phyloP scores from a whole-genome alignment of 1,140 invertebrate genomes.

The Temnothorax nylanderi region DNA sequence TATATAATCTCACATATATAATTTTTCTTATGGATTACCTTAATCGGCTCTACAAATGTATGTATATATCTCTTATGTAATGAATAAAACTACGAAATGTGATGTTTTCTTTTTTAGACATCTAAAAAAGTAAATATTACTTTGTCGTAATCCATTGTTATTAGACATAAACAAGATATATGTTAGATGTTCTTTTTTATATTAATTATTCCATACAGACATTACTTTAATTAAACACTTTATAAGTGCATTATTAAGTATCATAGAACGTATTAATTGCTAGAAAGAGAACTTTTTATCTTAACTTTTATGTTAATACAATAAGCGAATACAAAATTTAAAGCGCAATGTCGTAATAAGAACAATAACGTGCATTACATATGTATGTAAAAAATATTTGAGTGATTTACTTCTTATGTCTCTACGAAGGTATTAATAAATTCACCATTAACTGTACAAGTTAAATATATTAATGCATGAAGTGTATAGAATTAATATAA shows the following conservation, averaged over 20 bases:
- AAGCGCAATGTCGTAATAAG: background rate
- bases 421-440: conserved; percentile 25
- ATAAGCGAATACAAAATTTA: background rate
- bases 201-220: background rate
- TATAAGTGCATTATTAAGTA: background rate
- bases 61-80: conserved; percentile 7
- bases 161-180: background rate
- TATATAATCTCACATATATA: background rate
- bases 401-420: background rate
- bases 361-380: conserved; percentile 20
- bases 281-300: conserved; percentile 13
- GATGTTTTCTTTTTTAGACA: background rate
- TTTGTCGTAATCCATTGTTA: conserved; percentile 11
- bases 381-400: background rate
- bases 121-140: background rate
- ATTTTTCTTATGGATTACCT: background rate
- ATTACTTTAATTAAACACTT: conserved; percentile 14
- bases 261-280: background rate
- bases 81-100: conserved; percentile 28
- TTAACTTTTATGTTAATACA: background rate
- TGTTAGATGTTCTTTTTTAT: conserved; percentile 1
- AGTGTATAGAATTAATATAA: conserved; percentile 58
- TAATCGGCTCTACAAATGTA: conserved; percentile 17
- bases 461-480: conserved; percentile 56
- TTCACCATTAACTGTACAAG: conserved; percentile 42